Evolutionary conservation across 2,113 vertebrate genomes (phyloP).

Genomic region (Microcebus lehilahytsara): DNA sequence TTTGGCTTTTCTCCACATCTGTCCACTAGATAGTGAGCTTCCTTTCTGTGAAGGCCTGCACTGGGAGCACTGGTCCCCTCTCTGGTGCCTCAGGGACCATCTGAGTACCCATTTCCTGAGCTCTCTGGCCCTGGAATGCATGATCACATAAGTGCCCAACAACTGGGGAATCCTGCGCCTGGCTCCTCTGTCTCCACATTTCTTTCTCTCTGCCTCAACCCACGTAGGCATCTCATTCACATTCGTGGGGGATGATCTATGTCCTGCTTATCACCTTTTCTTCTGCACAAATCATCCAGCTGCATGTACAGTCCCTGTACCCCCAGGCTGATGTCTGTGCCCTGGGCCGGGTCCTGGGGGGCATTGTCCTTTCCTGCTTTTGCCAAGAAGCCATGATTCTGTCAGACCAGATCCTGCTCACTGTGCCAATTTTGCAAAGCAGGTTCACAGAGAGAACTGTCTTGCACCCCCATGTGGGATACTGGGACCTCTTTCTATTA

Average conservation of each 20-base stretch:
- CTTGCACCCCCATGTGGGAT: not conserved
- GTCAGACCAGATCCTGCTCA: not conserved
- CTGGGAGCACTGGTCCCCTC: not conserved
- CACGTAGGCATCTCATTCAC: not conserved
- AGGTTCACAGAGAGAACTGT: not conserved
- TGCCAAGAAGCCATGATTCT: not conserved
- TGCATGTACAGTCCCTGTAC: not conserved
- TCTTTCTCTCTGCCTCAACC: not conserved
- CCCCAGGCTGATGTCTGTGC: not conserved
- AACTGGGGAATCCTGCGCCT: not conserved
- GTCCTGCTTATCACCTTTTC: not conserved
- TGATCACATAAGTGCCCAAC: not conserved
- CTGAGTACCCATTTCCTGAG: not conserved
- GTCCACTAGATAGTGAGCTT: not conserved
- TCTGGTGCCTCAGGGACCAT: not conserved
- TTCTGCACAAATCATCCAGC: not conserved
- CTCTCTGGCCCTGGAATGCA: not conserved
- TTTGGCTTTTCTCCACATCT: not conserved
- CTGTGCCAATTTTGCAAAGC: not conserved
- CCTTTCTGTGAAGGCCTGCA: not conserved
- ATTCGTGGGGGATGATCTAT: not conserved
- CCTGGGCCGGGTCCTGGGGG: not conserved
- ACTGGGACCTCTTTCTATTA: not conserved
- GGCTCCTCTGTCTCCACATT: not conserved
- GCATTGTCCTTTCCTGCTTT: not conserved